A percentile compares a stretch with the other conserved stretches of the same genome.
These are phyloP conservation scores for Buathra laborator DNA, from an alignment of 2,888 invertebrate species.

Conservation along the genomic window DNA sequence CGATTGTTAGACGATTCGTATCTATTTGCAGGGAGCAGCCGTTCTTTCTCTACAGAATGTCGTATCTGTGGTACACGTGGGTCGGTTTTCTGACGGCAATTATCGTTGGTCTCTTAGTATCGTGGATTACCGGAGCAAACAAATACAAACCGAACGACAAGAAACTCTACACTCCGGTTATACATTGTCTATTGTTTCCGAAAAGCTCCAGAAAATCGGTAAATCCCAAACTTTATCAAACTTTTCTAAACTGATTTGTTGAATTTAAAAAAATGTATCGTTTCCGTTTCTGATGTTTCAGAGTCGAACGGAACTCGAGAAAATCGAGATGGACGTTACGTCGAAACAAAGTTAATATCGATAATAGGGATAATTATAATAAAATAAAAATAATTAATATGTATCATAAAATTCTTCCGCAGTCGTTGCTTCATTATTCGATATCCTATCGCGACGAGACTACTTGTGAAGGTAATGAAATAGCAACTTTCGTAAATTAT, in stretches of 20 bases:
- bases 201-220: slow-evolving; percentile 65
- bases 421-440: too few relatives aligned
- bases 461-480: background rate
- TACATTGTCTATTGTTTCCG: slow-evolving; percentile 86
- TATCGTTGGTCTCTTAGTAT: slow-evolving; percentile 89
- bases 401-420: background rate
- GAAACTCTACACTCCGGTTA: slow-evolving; percentile 89
- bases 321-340: slow-evolving; percentile 63
- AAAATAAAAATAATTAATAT: slow-evolving; percentile 46
- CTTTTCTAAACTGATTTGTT: too few relatives aligned
- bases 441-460: background rate
- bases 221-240: background rate
- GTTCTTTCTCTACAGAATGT: slow-evolving; percentile 90
- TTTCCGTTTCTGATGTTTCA: slow-evolving; percentile 41
- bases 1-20: background rate
- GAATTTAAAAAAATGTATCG: background rate
- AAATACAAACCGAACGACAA: slow-evolving; percentile 87
- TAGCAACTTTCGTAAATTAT: background rate
- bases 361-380: slow-evolving; percentile 57
- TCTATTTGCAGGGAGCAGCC: slow-evolving; percentile 86
- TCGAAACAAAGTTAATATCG: slow-evolving; percentile 59
- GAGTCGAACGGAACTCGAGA: slow-evolving; percentile 68
- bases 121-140: slow-evolving; percentile 89
- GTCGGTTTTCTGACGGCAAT: slow-evolving; percentile 90
- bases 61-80: slow-evolving; percentile 92